Evolutionary conservation across 2,888 invertebrate genomes (phyloP), one percentile per base, ranked within the genome.

Genomic region (Boloria euphrosyne): DNA sequence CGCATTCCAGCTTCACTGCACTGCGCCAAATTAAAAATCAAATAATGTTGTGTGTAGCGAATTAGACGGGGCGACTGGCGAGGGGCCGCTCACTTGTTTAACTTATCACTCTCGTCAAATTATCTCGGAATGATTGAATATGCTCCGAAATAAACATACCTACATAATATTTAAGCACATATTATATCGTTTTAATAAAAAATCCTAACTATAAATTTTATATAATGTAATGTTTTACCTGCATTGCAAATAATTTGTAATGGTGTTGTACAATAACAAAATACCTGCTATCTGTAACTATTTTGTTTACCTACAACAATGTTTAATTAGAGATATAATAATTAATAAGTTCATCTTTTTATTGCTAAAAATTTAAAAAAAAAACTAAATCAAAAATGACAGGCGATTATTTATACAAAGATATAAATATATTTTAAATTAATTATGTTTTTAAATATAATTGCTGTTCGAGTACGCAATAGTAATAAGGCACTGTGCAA

Each of bases 21-120:
- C 80, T 83, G 86, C 72, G 81, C 72, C 85, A 78, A 89, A 90
- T 90, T 89, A 85, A 86, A 90, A 90, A 91, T 91, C 90, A 90
- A 91, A 91, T 90, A 91, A 90, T 89, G 86, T 84, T 85, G 86
- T 83, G 86, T 82, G 83, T 80, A 80, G 82, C 87, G 86, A 83
- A 87, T 86, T 85, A 85, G 79, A 68, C 50, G 69, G 71, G 66
- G 51, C 53, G 64, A 54, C 31, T 17, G 14, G 54, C 47, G 53
- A 47, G 55, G 65, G 62, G 61, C 47, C 49, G 47, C 59, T 59
- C 68, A 68, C 70, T 57, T 65, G 66, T 62, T 72, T 75, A 75
- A 77, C 76, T 74, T 72, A 72, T 75, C 62, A 65, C 65, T 68
- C 55, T 47, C 59, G 18, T 14, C 49, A 38, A 59, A 59, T 59